Evolutionary conservation across 2,888 invertebrate species (phyloP).

Genomic region (Coleophora flavipennella): DNA sequence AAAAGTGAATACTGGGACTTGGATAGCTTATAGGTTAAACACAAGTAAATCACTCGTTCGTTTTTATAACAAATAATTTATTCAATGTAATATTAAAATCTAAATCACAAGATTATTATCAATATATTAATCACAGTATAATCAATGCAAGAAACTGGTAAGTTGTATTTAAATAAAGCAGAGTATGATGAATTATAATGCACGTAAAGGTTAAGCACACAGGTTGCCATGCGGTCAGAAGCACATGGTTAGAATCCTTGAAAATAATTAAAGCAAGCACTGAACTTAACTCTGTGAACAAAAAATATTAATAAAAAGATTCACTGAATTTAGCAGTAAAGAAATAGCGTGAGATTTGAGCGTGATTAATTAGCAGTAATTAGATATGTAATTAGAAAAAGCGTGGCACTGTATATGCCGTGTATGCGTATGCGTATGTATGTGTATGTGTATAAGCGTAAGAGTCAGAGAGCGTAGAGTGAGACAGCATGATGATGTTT

Average conservation of each 20-base stretch:
- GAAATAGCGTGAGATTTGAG: background rate
- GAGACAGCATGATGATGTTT: background rate
- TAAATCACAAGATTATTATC: too few species aligned
- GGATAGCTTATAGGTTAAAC: background rate
- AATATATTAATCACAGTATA: too few species aligned
- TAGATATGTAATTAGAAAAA: background rate
- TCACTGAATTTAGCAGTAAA: background rate
- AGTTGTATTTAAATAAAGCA: background rate
- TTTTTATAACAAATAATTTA: background rate
- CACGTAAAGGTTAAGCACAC: background rate
- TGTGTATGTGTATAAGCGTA: too few species aligned
- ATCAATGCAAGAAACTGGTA: too few species aligned
- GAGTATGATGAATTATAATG: too few species aligned
- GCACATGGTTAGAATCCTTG: background rate
- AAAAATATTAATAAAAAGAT: background rate
- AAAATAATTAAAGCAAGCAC: background rate
- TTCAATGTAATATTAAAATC: too few species aligned
- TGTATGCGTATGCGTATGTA: background rate
- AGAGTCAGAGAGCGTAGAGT: background rate
- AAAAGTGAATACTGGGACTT: background rate
- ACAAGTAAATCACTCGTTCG: background rate
- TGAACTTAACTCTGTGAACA: background rate
- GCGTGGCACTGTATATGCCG: background rate
- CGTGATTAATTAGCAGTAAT: background rate
- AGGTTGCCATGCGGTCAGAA: background rate